These are phyloP conservation scores for Dusona sp. DNA, from an alignment of 2,888 invertebrate species.

Conservation along the genomic window DNA sequence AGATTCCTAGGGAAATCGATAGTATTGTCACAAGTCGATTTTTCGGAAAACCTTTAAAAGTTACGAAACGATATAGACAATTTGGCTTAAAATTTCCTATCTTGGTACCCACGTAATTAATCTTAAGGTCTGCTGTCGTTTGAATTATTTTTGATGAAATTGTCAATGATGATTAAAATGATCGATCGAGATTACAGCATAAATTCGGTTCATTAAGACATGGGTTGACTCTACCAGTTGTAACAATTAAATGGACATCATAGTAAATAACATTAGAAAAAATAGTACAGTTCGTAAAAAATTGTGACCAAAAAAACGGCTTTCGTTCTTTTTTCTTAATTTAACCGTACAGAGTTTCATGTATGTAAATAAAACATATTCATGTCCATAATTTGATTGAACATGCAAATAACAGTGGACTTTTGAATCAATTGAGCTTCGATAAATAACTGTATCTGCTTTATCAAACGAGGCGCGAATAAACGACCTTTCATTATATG, in stretches of 20 bases:
- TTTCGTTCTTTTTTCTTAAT: background rate
- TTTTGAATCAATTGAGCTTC: slow-evolving; percentile 17
- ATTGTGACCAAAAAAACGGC: background rate
- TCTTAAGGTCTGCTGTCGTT: background rate
- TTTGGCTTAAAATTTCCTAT: background rate
- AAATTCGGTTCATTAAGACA: too few species aligned
- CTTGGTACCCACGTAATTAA: background rate
- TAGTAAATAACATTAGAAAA: background rate
- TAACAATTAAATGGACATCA: background rate
- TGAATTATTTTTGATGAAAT: background rate
- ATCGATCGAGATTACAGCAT: too few species aligned
- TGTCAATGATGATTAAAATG: background rate
- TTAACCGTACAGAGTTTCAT: background rate
- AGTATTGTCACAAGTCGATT: background rate
- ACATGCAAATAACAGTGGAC: slow-evolving; percentile 21
- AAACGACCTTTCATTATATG: background rate
- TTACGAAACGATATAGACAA: background rate
- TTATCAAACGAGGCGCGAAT: slow-evolving; percentile 16
- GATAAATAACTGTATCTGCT: slow-evolving; percentile 7
- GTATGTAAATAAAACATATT: slow-evolving; percentile 5
- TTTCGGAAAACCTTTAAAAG: background rate
- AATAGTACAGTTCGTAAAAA: background rate
- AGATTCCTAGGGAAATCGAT: background rate
- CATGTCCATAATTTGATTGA: background rate
- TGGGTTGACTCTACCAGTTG: too few species aligned